phyloP scores from a whole-genome alignment of 1,140 invertebrate genomes.

The Acromyrmex heyeri region DNA sequence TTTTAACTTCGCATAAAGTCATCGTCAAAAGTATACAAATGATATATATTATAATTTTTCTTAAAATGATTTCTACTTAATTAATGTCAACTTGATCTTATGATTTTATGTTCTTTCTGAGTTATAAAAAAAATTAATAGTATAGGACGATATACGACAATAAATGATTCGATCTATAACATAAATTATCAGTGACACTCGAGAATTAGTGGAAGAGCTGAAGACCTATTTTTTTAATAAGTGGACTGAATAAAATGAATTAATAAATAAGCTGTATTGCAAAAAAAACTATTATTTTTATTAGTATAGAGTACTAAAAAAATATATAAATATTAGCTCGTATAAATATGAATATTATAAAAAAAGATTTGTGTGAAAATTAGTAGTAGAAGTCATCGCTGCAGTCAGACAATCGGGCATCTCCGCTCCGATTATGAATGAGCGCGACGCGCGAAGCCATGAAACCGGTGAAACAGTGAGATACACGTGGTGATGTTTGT shows the following conservation, averaged over 20 bases:
- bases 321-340: constrained; percentile 1
- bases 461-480: background rate
- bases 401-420: background rate
- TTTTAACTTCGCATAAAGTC: too few relatives aligned
- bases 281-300: background rate
- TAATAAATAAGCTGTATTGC: background rate
- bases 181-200: background rate
- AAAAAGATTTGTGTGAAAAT: background rate
- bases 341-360: background rate
- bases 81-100: too few relatives aligned
- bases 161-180: background rate
- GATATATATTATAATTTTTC: too few relatives aligned
- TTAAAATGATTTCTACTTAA: too few relatives aligned
- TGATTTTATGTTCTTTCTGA: too few relatives aligned
- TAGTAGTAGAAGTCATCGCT: constrained; percentile 6
- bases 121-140: background rate
- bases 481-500: constrained; percentile 3
- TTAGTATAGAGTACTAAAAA: background rate
- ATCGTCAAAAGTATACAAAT: too few relatives aligned
- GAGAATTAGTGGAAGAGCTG: background rate
- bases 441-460: background rate
- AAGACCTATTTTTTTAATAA: background rate
- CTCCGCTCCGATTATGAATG: constrained; percentile 10
- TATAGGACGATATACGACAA: background rate
- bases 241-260: background rate